Percentiles rank a stretch among this genome's conserved stretches.
These are phyloP conservation scores for Zaprionus africanus DNA, from an alignment of 1,140 invertebrate genomes.

Conservation along the genomic window DNA sequence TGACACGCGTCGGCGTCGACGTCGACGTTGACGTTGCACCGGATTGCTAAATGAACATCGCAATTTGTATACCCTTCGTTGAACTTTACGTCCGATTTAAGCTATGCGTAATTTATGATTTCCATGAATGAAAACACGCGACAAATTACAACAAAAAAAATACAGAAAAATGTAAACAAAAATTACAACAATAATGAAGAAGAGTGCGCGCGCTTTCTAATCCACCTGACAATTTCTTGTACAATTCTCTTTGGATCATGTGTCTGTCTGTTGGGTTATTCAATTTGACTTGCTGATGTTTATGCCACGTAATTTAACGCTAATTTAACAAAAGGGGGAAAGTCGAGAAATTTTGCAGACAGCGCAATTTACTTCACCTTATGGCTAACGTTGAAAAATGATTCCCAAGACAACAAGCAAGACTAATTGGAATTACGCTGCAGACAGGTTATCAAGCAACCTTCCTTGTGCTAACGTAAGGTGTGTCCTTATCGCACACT, in stretches of 20 bases:
- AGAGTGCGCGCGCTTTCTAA: not conserved
- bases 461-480: not conserved
- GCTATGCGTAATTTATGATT: conserved; percentile 4
- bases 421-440: not conserved
- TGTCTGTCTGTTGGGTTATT: conserved; percentile 38
- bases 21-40: conserved; percentile 48
- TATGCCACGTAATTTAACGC: conserved; percentile 51
- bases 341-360: conserved; percentile 32
- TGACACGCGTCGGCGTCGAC: conserved; percentile 51
- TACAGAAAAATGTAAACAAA: not conserved
- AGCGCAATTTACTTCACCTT: not conserved
- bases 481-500: conserved; percentile 30
- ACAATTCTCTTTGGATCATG: conserved; percentile 12
- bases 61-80: conserved; percentile 22
- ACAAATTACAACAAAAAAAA: not conserved
- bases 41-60: conserved; percentile 26
- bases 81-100: not conserved
- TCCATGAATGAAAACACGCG: conserved; percentile 58
- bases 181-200: not conserved
- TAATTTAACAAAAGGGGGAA: conserved; percentile 63
- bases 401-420: not conserved
- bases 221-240: conserved; percentile 21
- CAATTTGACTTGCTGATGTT: conserved; percentile 64
- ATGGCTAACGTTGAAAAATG: not conserved
- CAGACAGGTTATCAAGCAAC: conserved; percentile 4